phyloP scores from a whole-genome alignment of 2,113 vertebrate species.

The Scolopax mira region DNA sequence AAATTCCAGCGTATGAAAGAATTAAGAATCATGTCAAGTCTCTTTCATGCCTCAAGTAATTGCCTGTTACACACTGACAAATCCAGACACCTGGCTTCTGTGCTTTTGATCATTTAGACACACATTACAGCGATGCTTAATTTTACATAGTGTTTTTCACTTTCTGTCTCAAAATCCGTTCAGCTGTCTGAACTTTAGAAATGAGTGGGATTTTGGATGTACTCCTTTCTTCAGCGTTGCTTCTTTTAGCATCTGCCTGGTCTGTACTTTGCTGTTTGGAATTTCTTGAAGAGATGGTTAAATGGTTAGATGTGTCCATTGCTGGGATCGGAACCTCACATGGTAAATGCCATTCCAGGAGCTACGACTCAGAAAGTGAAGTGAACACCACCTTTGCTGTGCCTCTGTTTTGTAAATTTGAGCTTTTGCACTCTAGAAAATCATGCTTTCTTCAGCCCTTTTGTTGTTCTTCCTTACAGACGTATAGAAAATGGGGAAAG shows the following conservation, averaged over 20 bases:
- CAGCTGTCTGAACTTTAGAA: not conserved
- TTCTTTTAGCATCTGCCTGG: not conserved
- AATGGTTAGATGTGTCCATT: not conserved
- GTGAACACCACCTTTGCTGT: not conserved
- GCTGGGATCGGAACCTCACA: not conserved
- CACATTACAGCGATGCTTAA: not conserved
- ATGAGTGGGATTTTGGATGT: not conserved
- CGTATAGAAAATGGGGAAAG: not conserved
- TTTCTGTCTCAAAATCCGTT: not conserved
- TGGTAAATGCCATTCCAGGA: not conserved
- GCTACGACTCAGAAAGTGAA: fast-evolving
- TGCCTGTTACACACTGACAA: not conserved
- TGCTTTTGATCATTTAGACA: not conserved
- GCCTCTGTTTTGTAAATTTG: not conserved
- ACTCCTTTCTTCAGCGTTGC: not conserved
- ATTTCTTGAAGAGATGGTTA: not conserved
- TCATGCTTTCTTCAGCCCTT: not conserved
- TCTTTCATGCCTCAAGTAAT: not conserved
- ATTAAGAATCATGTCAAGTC: not conserved
- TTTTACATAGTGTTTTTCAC: not conserved
- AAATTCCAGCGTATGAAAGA: not conserved
- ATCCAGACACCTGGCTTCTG: not conserved
- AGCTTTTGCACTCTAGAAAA: not conserved
- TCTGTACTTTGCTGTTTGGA: not conserved
- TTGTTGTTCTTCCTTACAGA: not conserved